These are phyloP conservation scores for Troides aeacus DNA, from an alignment of 2,888 invertebrate species.

Conservation along the genomic window DNA sequence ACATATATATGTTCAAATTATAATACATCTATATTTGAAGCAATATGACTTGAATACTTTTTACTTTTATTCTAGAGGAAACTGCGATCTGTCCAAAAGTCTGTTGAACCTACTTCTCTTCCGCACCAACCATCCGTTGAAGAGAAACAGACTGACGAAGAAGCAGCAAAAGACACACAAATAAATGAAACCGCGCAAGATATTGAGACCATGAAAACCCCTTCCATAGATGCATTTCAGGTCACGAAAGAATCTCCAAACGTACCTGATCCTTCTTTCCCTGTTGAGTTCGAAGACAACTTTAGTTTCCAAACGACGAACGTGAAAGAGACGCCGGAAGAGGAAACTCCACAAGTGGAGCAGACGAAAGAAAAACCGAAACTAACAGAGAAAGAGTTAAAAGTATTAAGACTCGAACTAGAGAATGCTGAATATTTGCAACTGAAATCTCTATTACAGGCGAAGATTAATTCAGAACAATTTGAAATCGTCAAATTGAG, in stretches of 20 bases:
- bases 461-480: slow-evolving; percentile 86
- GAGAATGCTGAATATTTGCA: slow-evolving; percentile 84
- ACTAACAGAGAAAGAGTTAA: slow-evolving; percentile 79
- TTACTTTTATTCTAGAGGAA: slow-evolving; percentile 75
- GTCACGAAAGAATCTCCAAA: slow-evolving; percentile 42
- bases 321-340: slow-evolving; percentile 47
- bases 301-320: slow-evolving; percentile 51
- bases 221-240: slow-evolving; percentile 35
- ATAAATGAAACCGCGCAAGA: slow-evolving; percentile 21
- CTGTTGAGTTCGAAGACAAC: slow-evolving; percentile 59
- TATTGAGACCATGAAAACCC: slow-evolving; percentile 31
- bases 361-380: slow-evolving; percentile 67
- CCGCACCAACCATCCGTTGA: slow-evolving; percentile 55
- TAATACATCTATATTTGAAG: neutral
- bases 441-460: slow-evolving; percentile 84
- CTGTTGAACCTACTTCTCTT: slow-evolving; percentile 69
- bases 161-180: slow-evolving; percentile 32
- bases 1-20: neutral
- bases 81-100: slow-evolving; percentile 82
- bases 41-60: neutral
- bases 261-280: slow-evolving; percentile 53
- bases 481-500: slow-evolving; percentile 85
- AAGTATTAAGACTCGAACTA: slow-evolving; percentile 81
- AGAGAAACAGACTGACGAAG: slow-evolving; percentile 60
- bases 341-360: slow-evolving; percentile 44